Evolutionary conservation across 2,797 vertebrate genomes (phyloP).

Genomic region (Alosa sapidissima): DNA sequence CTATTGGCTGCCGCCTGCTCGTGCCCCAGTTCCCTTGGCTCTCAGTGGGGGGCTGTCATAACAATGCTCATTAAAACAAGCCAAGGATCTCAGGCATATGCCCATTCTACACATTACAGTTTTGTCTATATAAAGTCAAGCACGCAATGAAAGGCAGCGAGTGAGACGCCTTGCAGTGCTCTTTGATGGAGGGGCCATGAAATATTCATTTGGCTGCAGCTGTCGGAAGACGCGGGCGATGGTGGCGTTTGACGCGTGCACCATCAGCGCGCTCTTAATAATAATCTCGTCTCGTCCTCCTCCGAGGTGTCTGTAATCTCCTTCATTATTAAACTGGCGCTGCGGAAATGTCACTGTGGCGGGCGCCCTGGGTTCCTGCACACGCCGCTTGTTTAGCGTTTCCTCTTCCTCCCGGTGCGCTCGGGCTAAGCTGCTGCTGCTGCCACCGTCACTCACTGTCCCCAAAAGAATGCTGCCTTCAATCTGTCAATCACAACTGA

Average conservation of each 20-base stretch:
- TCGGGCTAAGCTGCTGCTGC: conserved; percentile 47
- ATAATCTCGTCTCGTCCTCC: conserved; percentile 68
- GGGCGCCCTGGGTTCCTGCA: neutral
- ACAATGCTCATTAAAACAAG: conserved; percentile 54
- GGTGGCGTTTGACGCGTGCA: conserved; percentile 25
- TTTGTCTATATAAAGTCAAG: conserved; percentile 53
- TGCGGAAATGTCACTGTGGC: conserved; percentile 72
- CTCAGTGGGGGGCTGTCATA: conserved; percentile 46
- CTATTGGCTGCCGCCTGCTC: neutral
- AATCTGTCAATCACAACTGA: conserved; percentile 58
- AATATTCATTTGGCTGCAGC: conserved; percentile 73
- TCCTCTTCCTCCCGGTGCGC: conserved; percentile 45
- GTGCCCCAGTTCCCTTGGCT: conserved; percentile 17
- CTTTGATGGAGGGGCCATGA: conserved; percentile 66
- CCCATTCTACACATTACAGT: conserved; percentile 32
- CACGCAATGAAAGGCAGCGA: conserved; percentile 29
- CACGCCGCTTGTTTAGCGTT: conserved; percentile 71
- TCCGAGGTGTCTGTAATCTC: conserved; percentile 73
- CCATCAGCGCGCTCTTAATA: conserved; percentile 67
- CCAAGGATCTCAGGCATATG: conserved; percentile 47
- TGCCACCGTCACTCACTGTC: conserved; percentile 35
- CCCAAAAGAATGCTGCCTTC: conserved; percentile 62
- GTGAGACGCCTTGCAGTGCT: conserved; percentile 43
- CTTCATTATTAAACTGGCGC: conserved; percentile 75
- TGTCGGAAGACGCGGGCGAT: conserved; percentile 48